A percentile compares a stretch with the other conserved stretches of the same genome.
These are phyloP conservation scores for Hipparchia semele DNA, from an alignment of 2,888 invertebrate species.

Conservation along the genomic window DNA sequence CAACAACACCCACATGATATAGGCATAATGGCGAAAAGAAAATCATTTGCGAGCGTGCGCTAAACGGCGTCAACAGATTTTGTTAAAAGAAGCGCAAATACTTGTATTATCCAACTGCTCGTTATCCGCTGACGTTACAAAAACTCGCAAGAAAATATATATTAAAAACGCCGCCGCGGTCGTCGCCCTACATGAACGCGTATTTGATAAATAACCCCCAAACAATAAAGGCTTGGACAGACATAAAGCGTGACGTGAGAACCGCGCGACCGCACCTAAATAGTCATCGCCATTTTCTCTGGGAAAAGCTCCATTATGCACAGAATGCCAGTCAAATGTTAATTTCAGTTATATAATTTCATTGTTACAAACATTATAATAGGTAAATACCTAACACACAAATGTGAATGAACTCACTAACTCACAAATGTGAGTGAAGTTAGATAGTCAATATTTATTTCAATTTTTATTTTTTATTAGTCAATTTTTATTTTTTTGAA, in stretches of 20 bases:
- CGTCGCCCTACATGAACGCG: conserved; percentile 51
- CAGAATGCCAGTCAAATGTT: too few species aligned
- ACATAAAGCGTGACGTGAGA: not conserved
- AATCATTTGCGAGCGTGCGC: conserved; percentile 45
- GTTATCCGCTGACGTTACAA: conserved; percentile 68
- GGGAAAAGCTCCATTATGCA: too few species aligned
- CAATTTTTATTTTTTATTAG: too few species aligned
- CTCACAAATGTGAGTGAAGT: too few species aligned
- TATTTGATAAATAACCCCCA: conserved; percentile 71
- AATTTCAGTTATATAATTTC: too few species aligned
- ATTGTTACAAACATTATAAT: too few species aligned
- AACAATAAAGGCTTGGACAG: conserved; percentile 53
- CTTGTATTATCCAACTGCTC: conserved; percentile 49
- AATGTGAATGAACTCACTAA: too few species aligned
- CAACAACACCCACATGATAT: conserved; percentile 40
- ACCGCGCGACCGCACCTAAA: not conserved
- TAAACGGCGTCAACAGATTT: conserved; percentile 57
- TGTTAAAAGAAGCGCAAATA: conserved; percentile 55
- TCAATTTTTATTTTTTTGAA: too few species aligned
- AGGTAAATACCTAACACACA: too few species aligned
- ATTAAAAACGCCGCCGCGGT: conserved; percentile 42
- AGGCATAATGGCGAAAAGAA: conserved; percentile 50
- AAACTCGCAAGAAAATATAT: conserved; percentile 59
- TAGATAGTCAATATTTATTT: too few species aligned
- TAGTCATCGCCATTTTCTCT: too few species aligned